Percentiles rank a stretch among this genome's conserved stretches.
phyloP scores from a whole-genome alignment of 1,140 invertebrate genomes.

The Prorops nasuta region DNA sequence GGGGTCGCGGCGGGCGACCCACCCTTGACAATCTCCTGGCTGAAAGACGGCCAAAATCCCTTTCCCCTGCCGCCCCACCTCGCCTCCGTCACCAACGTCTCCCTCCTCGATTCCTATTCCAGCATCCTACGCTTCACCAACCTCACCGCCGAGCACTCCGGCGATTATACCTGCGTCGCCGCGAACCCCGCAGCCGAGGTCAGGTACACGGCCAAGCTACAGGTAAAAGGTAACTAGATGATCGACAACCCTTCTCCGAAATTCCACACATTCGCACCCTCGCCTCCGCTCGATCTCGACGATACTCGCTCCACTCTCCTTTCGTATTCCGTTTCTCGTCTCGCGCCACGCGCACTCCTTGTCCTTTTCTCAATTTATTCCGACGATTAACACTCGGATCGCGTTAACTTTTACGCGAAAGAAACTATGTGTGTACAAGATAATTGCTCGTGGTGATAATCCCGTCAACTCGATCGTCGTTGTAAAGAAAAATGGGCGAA shows the following conservation, averaged over 20 bases:
- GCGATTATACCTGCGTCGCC: constrained; percentile 80
- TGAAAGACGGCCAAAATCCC: constrained; percentile 68
- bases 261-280: background rate
- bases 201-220: constrained; percentile 76
- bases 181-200: constrained; percentile 76
- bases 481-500: no score
- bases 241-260: constrained; percentile 42
- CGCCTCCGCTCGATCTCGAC: no score
- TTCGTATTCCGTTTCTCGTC: no score
- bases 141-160: constrained; percentile 71
- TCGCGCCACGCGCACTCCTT: no score
- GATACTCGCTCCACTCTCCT: no score
- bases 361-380: no score
- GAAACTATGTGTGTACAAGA: no score
- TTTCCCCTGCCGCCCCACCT: constrained; percentile 62
- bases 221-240: constrained; percentile 77
- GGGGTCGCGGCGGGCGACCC: constrained; percentile 79
- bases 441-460: no score
- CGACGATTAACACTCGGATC: no score
- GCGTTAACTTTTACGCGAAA: no score
- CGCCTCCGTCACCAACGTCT: constrained; percentile 64
- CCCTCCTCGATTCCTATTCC: constrained; percentile 72
- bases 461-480: no score
- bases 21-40: constrained; percentile 73
- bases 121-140: constrained; percentile 77